Conservation (phyloP, 2,113 vertebrate genomes). For the Hippocampus guttulatus region DNA sequence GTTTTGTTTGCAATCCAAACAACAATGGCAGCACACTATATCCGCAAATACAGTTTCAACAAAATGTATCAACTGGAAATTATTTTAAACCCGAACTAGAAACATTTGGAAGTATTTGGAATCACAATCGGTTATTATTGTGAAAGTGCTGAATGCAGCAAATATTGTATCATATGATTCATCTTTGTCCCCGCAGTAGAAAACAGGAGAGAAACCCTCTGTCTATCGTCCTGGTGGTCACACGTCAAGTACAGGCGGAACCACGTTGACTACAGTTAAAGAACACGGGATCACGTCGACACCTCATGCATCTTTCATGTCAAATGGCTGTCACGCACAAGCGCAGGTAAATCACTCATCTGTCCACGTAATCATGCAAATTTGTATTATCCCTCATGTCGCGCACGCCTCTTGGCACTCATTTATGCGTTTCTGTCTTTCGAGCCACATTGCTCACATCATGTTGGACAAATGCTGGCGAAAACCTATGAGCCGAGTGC, state of each 20-base stretch:
- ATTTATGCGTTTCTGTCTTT: constrained; percentile 56
- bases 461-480: constrained; percentile 4
- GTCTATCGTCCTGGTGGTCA: constrained; percentile 27
- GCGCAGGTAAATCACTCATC: constrained; percentile 70
- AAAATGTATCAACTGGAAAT: too few relatives aligned
- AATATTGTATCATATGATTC: constrained; percentile 17
- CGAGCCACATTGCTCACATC: constrained; percentile 45
- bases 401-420: constrained; percentile 53
- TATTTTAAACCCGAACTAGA: too few relatives aligned
- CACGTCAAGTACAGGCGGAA: constrained; percentile 39
- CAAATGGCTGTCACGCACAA: constrained; percentile 64
- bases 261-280: constrained; percentile 34
- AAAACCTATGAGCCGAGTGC: not conserved
- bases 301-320: constrained; percentile 54
- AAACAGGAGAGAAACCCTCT: constrained; percentile 49
- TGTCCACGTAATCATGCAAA: constrained; percentile 73
- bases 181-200: constrained; percentile 25
- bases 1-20: too few relatives aligned
- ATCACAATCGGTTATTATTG: constrained; percentile 1
- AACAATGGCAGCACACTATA: too few relatives aligned
- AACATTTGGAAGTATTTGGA: too few relatives aligned
- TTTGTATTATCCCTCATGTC: constrained; percentile 62
- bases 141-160: constrained; percentile 9
- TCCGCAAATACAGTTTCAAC: too few relatives aligned
- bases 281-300: constrained; percentile 53